Evolutionary conservation across 1,140 invertebrate species (phyloP), one percentile per base, ranked within the genome.

Genomic region (Apolygus lucorum): DNA sequence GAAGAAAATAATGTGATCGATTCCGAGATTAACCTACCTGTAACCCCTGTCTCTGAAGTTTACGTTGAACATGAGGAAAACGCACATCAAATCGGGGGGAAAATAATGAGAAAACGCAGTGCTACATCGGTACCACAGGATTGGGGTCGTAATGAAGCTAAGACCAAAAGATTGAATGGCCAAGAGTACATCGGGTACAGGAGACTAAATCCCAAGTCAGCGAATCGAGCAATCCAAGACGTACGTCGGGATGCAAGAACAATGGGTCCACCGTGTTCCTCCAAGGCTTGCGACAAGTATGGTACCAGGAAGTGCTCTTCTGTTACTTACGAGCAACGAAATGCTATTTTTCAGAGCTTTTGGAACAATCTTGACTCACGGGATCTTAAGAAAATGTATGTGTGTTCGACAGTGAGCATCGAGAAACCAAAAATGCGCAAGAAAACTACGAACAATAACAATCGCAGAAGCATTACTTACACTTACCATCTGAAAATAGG

Each of bases 331-430:
- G 42, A 49, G n/a, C 42, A 49, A 49, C 42, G 42, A 49, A 49
- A n/a, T 11, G n/a, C 11, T 11, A n/a, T 49, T 49, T 49, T 11
- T 49, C 42, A 49, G 42, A 49, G 11, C n/a, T 49, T 49, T 49
- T 49, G 42, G 42, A 49, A 49, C 42, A n/a, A 49, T n/a, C 42
- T 49, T 49, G 42, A 49, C n/a, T 49, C 42, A 49, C n/a, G 42
- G 42, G 42, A 49, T 49, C 42, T 49, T n/a, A 49, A 49, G 42
- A 49, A 49, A 49, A 49, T 49, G 42, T 49, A 49, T 49, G 42
- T 49, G 42, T 49, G 42, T 49, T 11, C 11, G 11, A 11, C 42
- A 11, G 42, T 49, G 11, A 49, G 42, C 42, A 49, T 49, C n/a
- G 42, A 49, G n/a, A 49, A 49, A 49, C 42, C 42, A n/a, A 49